A percentile compares a stretch with the other conserved stretches of the same genome.
These are phyloP conservation scores for Syncerus caffer DNA, from an alignment of 2,797 vertebrate genomes.

Conservation along the genomic window DNA sequence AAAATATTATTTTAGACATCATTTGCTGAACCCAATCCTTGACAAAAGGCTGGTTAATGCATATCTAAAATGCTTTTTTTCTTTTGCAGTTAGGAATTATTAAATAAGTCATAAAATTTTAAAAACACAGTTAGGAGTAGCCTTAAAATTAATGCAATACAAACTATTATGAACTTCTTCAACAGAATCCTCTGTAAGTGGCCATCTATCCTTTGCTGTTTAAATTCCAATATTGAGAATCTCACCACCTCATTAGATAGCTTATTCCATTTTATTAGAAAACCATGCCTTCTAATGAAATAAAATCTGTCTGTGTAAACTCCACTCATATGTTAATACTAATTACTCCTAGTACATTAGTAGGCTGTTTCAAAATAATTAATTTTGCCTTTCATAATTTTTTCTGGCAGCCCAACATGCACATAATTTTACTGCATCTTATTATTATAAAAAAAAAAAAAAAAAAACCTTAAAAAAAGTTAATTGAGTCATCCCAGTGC, in stretches of 20 bases:
- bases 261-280: slow-evolving; percentile 11
- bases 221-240: neutral
- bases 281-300: neutral
- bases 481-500: too few species aligned
- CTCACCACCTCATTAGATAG: neutral
- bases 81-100: neutral
- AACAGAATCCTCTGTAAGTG: neutral
- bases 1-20: neutral
- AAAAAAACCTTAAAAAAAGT: too few species aligned
- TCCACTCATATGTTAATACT: neutral
- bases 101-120: neutral
- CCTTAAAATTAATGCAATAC: neutral
- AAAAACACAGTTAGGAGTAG: neutral
- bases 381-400: neutral
- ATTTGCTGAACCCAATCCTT: neutral
- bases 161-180: neutral
- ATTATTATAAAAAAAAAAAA: slow-evolving; percentile 25
- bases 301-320: slow-evolving; percentile 21
- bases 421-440: neutral
- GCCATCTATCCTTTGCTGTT: neutral
- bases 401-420: neutral
- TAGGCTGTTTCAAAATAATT: slow-evolving; percentile 21
- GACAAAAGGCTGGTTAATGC: neutral
- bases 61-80: neutral
- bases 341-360: neutral